Evolutionary conservation across 2,888 invertebrate species (phyloP).

Genomic region (Nineta flava): DNA sequence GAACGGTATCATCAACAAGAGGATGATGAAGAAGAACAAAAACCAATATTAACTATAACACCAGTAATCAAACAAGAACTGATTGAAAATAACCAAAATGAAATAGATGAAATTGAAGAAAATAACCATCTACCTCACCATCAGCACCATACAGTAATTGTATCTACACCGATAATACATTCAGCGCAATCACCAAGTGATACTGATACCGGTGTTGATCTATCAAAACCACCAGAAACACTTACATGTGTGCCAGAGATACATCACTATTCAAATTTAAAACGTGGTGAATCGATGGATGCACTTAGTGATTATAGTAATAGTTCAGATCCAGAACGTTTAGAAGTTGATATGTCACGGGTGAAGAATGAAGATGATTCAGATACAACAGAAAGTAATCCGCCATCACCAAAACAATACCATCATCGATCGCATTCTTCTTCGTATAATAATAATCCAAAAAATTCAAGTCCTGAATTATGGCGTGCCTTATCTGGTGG

Average conservation of each 20-base stretch:
- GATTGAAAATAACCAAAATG: neutral
- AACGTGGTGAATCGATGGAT: slow-evolving; percentile 26
- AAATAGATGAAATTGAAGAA: neutral
- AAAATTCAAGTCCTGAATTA: slow-evolving; percentile 22
- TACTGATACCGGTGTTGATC: slow-evolving; percentile 18
- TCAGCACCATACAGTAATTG: neutral
- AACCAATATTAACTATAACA: neutral
- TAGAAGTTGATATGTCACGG: slow-evolving; percentile 52
- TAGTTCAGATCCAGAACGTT: slow-evolving; percentile 56
- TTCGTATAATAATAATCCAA: slow-evolving; percentile 17
- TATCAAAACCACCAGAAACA: slow-evolving; percentile 25
- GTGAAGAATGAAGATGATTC: slow-evolving; percentile 25
- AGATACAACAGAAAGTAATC: slow-evolving; percentile 24
- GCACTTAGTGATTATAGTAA: slow-evolving; percentile 44
- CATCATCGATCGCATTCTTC: slow-evolving; percentile 16
- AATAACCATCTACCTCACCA: neutral
- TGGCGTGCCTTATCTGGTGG: slow-evolving; percentile 42
- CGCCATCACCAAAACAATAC: slow-evolving; percentile 24
- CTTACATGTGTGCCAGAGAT: slow-evolving; percentile 25
- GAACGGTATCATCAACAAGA: neutral
- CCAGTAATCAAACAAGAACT: neutral
- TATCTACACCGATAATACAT: neutral
- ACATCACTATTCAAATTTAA: slow-evolving; percentile 18
- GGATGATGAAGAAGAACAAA: neutral
- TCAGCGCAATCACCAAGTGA: neutral